Evolutionary conservation across 1,140 invertebrate species (phyloP).

Genomic region (Leptonema lineaticorne): DNA sequence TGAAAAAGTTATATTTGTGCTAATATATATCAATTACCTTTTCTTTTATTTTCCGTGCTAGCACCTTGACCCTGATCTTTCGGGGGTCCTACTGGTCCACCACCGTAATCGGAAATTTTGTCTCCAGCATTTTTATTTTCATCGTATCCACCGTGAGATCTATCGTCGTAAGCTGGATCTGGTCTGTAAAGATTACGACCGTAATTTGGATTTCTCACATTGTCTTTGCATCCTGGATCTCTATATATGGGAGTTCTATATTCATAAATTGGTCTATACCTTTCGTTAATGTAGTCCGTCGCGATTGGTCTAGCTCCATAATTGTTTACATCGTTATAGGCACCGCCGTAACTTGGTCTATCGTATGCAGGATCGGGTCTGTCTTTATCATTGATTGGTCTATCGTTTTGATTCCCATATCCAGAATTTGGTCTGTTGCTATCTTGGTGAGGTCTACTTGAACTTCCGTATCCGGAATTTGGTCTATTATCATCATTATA

Average conservation of each 20-base stretch:
- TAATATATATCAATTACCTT: no score
- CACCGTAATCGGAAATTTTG: constrained; percentile 15
- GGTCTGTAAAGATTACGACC: background rate
- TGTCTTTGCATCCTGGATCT: background rate
- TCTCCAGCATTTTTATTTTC: constrained; percentile 24
- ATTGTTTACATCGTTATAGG: no score
- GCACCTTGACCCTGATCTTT: constrained; percentile 25
- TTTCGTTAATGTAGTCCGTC: background rate
- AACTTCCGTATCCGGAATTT: background rate
- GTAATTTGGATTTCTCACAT: background rate
- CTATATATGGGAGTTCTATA: constrained; percentile 3
- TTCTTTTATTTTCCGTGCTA: constrained; percentile 19
- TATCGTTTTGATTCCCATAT: constrained; percentile 13
- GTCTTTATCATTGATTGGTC: constrained; percentile 4
- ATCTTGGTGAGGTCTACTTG: constrained; percentile 1
- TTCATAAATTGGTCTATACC: background rate
- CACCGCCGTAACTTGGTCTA: background rate
- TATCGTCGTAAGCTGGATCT: constrained; percentile 18
- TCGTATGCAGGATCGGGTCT: constrained; percentile 4
- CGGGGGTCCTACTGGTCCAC: constrained; percentile 18
- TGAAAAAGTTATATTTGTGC: no score
- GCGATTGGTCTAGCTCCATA: background rate
- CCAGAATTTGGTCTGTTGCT: background rate
- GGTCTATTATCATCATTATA: constrained; percentile 13
- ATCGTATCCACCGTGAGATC: constrained; percentile 4